phyloP scores from a whole-genome alignment of 2,888 invertebrate species.

The Petrolisthes cinctipes region DNA sequence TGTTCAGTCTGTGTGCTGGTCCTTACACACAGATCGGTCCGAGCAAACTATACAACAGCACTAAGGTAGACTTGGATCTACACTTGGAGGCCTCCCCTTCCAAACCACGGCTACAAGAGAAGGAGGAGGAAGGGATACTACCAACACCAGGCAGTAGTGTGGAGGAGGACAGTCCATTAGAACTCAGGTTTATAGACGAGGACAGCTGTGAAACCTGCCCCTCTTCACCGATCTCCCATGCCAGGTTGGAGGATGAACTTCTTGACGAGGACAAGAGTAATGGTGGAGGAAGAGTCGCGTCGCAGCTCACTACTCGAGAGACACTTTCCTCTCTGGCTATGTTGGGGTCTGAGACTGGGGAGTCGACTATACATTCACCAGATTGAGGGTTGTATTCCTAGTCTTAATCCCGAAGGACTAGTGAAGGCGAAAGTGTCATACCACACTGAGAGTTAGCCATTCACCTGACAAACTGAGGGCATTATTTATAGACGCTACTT shows the following conservation, averaged over 20 bases:
- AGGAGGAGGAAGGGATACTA: not conserved
- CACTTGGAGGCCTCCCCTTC: not conserved
- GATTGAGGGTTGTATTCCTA: not conserved
- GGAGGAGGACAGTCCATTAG: slow-evolving; percentile 34
- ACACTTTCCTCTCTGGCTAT: slow-evolving; percentile 23
- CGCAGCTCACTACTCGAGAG: slow-evolving; percentile 17
- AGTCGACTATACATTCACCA: slow-evolving; percentile 19
- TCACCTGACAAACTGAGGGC: too few relatives aligned
- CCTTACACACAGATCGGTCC: not conserved
- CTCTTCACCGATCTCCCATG: slow-evolving; percentile 33
- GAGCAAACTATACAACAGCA: not conserved
- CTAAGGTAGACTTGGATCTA: slow-evolving; percentile 1
- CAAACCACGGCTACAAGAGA: not conserved
- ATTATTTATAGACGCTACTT: too few relatives aligned
- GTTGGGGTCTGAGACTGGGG: slow-evolving; percentile 8
- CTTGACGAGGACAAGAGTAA: not conserved
- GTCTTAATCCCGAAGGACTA: too few relatives aligned
- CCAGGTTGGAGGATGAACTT: slow-evolving; percentile 16
- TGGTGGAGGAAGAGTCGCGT: not conserved
- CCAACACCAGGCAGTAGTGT: slow-evolving; percentile 7
- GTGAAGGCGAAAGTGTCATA: too few relatives aligned
- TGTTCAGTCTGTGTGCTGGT: too few relatives aligned
- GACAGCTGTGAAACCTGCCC: slow-evolving; percentile 45
- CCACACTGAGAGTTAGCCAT: too few relatives aligned
- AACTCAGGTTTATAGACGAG: slow-evolving; percentile 46